These are phyloP conservation scores for Eulacestoma nigropectus DNA, from an alignment of 2,113 vertebrate species.

Conservation along the genomic window DNA sequence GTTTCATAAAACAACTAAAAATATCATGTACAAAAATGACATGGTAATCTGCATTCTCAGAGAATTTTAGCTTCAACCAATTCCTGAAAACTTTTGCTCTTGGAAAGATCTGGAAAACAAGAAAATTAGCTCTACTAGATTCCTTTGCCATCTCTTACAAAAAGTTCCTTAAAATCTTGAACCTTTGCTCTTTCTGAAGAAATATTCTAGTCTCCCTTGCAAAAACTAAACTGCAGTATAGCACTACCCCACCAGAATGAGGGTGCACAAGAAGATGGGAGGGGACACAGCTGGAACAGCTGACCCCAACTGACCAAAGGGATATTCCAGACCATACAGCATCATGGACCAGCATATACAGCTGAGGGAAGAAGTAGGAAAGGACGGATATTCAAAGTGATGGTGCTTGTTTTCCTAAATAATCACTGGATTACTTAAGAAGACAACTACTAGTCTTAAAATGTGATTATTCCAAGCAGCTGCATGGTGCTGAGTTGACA, in stretches of 20 bases:
- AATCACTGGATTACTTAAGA: background rate
- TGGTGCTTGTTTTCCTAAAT: background rate
- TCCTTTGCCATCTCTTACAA: background rate
- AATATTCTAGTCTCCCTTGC: background rate
- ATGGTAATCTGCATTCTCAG: background rate
- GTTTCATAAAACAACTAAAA: background rate
- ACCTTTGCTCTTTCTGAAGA: background rate
- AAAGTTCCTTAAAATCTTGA: background rate
- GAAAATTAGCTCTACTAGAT: background rate
- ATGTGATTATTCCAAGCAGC: background rate
- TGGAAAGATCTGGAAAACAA: background rate
- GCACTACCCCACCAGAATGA: background rate
- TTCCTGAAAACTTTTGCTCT: background rate
- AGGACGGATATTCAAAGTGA: background rate
- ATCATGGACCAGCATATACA: background rate
- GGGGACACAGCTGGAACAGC: background rate
- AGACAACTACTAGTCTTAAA: background rate
- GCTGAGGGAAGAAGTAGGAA: background rate
- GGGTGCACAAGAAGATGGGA: background rate
- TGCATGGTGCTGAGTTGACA: rapidly evolving
- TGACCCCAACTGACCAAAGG: background rate
- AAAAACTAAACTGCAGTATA: background rate
- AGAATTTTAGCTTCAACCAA: background rate
- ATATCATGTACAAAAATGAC: background rate
- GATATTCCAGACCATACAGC: background rate